Percentiles rank a stretch among this genome's conserved stretches.
Conservation (phyloP, 2,113 vertebrate species). For the Lepidothrix coronata region DNA sequence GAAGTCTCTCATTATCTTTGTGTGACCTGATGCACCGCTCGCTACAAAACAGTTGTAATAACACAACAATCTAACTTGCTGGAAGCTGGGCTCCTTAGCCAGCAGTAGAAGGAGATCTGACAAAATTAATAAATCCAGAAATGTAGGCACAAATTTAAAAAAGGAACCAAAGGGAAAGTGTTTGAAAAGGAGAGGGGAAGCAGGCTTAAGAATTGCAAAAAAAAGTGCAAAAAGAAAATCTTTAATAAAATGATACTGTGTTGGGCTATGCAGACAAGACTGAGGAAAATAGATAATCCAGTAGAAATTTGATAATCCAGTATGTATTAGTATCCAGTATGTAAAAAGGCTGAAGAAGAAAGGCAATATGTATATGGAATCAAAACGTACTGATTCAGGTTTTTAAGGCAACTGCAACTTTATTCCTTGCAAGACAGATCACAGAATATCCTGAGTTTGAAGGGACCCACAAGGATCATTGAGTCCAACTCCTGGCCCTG, state of each 20-base stretch:
- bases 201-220: neutral
- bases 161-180: neutral
- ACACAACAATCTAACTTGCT: neutral
- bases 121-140: neutral
- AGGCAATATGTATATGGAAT: neutral
- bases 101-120: neutral
- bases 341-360: neutral
- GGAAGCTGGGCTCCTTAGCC: neutral
- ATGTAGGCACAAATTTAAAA: neutral
- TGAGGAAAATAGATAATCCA: neutral
- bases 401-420: neutral
- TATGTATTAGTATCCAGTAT: neutral
- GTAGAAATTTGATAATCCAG: neutral
- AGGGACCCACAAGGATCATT: neutral
- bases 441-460: neutral
- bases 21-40: neutral
- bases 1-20: neutral
- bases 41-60: neutral
- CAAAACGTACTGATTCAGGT: accelerated
- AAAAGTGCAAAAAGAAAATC: neutral
- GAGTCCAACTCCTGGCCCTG: neutral
- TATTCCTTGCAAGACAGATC: neutral
- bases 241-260: neutral
- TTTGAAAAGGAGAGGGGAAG: neutral
- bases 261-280: neutral